Conservation (phyloP, 2,797 vertebrate genomes). For the Chiloscyllium punctatum region DNA sequence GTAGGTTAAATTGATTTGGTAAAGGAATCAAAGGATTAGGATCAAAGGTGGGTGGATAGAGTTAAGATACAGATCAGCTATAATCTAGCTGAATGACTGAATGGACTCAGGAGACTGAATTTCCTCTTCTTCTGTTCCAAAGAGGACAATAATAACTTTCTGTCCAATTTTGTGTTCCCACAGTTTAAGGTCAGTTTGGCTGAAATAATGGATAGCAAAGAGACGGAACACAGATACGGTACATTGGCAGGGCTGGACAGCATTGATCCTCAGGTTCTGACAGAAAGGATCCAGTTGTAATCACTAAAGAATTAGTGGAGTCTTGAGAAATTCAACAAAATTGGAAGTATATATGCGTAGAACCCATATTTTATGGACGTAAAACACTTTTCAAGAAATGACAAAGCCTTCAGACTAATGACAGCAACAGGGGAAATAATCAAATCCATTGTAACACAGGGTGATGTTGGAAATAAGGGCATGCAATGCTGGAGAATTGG, state of each 20-base stretch:
- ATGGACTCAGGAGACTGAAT: background rate
- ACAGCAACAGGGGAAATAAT: background rate
- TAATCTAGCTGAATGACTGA: background rate
- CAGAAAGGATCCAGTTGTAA: background rate
- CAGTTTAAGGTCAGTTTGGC: background rate
- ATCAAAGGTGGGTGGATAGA: background rate
- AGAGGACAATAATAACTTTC: background rate
- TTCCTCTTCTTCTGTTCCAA: background rate
- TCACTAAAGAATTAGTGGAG: background rate
- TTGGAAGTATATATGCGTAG: background rate
- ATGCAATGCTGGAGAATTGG: background rate
- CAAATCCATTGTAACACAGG: background rate
- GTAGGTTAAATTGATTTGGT: background rate
- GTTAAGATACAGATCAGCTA: background rate
- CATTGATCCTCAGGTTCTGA: background rate
- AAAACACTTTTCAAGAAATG: background rate
- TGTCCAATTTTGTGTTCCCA: background rate
- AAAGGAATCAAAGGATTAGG: background rate
- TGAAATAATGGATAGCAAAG: background rate
- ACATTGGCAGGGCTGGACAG: background rate
- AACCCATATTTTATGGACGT: background rate
- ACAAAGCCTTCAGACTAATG: background rate
- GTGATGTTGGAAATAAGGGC: background rate
- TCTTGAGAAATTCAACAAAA: background rate
- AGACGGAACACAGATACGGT: background rate